Base-by-base conservation (phyloP, 1,140 invertebrate genomes). In the Acromyrmex heyeri region DNA sequence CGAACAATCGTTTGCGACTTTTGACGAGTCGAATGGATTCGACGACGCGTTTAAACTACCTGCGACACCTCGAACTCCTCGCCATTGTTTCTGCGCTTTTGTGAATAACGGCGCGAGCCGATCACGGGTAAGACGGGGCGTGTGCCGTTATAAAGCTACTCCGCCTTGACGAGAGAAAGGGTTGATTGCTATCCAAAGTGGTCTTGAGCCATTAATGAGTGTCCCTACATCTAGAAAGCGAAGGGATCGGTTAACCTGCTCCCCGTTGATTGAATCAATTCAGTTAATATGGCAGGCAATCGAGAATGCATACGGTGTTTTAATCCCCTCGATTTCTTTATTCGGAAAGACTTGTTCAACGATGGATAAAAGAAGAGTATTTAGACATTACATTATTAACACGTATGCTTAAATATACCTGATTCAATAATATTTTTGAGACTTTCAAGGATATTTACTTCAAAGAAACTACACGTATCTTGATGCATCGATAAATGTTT, bases 1-100 rank as follows among this genome's bases (percentile, higher is more conserved):
- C 21, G 18, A 34, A 44, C 59, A 55, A 48, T 10, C 1, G 24
- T 64, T 77, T 8, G 48, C 27, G 62, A 21, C 44, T 55, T 34
- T 65, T 7, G 75, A 77, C 18, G 16, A 77, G 8, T 21, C 21
- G 38, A 92, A 92, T 85, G 83, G 90, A 61, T 59, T 82, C 81
- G 64, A 4, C 85, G 89, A 91, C 55, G 91, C 90, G 89, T 89
- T 78, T 14, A 65, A 89, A 92, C 79, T 86, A 53, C 85, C 24
- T 21, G 24, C 73, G 59, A 70, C 88, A 77, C 65, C 85, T 82
- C 77, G 59, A 14, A 18, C 38, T 27, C 4, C 62, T 73, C 48
- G 55, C 62, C 48, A 89, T 90, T 90, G 88, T 90, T 86, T 90
- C 77, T 44, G 30, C 64, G 50, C 48, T 76, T 24, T 53, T 48